phyloP scores from a whole-genome alignment of 2,113 vertebrate species.

The Brachypodius melanocephalos region DNA sequence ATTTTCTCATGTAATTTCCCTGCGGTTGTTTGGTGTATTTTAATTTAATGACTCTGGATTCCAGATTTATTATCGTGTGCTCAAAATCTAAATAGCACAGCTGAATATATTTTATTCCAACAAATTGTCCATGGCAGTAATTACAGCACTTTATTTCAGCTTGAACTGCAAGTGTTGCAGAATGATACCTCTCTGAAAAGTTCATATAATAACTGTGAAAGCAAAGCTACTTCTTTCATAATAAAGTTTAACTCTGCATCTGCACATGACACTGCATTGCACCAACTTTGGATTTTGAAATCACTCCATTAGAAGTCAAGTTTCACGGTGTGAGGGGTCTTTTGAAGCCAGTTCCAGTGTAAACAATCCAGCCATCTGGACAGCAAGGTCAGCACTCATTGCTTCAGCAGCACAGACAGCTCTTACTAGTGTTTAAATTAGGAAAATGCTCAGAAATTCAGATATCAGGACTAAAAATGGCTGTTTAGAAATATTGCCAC shows the following conservation, averaged over 20 bases:
- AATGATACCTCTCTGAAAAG: background rate
- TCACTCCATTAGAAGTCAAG: background rate
- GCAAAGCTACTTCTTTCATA: background rate
- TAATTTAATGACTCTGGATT: background rate
- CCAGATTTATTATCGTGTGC: background rate
- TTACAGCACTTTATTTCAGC: background rate
- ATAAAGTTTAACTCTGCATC: background rate
- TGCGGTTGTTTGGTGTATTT: background rate
- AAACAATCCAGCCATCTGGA: background rate
- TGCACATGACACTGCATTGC: background rate
- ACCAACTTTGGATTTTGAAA: background rate
- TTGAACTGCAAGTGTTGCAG: background rate
- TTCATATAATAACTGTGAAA: background rate
- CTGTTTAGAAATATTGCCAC: background rate
- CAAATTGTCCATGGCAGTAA: background rate
- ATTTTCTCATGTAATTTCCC: background rate
- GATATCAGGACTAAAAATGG: background rate
- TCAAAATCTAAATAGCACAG: background rate
- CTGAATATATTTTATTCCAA: conserved; percentile 9
- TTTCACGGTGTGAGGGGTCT: background rate
- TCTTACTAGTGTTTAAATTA: background rate
- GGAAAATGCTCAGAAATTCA: background rate
- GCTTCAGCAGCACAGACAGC: background rate
- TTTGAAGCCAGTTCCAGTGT: background rate
- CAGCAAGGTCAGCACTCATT: background rate